These are phyloP conservation scores for Argyra leucocephala DNA, from an alignment of 2,888 invertebrate species.

Conservation along the genomic window DNA sequence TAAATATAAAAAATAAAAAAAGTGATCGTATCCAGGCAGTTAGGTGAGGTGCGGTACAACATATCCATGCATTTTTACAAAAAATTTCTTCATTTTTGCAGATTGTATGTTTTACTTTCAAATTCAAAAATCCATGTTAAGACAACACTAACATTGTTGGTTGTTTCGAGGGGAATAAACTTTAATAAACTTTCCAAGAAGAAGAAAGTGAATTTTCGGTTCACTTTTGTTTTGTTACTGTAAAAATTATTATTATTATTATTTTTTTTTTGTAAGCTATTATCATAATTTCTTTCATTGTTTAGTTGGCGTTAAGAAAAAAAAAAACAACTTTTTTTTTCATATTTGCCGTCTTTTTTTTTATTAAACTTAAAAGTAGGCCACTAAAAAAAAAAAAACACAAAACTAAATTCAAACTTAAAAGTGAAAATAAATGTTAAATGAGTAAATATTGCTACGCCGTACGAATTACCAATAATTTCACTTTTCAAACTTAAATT, in stretches of 20 bases:
- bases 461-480: too few species aligned
- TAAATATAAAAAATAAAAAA: too few species aligned
- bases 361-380: not conserved
- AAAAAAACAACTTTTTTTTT: not conserved
- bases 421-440: not conserved
- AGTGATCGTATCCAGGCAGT: too few species aligned
- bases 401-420: not conserved
- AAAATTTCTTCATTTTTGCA: too few species aligned
- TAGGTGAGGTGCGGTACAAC: too few species aligned
- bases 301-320: not conserved
- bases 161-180: not conserved
- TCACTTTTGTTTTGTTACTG: not conserved
- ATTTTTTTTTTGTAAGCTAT: not conserved
- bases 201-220: not conserved
- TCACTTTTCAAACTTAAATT: too few species aligned
- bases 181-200: not conserved
- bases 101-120: not conserved
- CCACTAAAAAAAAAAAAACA: not conserved
- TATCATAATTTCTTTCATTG: slow-evolving; percentile 6
- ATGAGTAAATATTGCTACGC: too few species aligned
- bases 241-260: not conserved
- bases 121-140: not conserved
- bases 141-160: too few species aligned
- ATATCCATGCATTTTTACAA: too few species aligned
- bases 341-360: not conserved